Evolutionary conservation across 2,888 invertebrate genomes (phyloP).

Genomic region (Hemithea aestivaria): DNA sequence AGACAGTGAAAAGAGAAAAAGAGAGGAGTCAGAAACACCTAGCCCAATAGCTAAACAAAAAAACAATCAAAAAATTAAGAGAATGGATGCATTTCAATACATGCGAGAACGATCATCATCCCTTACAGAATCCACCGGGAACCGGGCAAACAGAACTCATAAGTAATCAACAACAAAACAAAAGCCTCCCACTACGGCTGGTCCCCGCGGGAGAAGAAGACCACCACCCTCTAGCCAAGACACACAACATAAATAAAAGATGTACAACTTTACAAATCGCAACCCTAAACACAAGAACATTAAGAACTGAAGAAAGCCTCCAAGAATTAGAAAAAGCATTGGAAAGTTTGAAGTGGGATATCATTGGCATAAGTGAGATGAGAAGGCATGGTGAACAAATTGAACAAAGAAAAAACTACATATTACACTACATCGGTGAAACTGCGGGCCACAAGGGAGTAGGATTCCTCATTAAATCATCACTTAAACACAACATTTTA

Average conservation of each 20-base stretch:
- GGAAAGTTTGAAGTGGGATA: constrained; percentile 12
- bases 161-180: background rate
- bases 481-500: constrained; percentile 2
- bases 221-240: constrained; percentile 10
- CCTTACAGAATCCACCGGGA: constrained; percentile 1
- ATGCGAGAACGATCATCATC: constrained; percentile 2
- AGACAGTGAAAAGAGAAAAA: constrained; percentile 1
- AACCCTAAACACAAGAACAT: constrained; percentile 10
- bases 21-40: background rate
- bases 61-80: background rate
- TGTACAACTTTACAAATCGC: constrained; percentile 5
- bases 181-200: constrained; percentile 11
- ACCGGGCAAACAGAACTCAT: constrained; percentile 1
- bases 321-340: constrained; percentile 13
- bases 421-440: constrained; percentile 14
- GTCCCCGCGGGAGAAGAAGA: background rate
- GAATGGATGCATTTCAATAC: constrained; percentile 2
- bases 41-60: background rate
- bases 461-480: too few relatives aligned
- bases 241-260: background rate
- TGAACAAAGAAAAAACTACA: constrained; percentile 6
- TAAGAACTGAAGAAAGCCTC: constrained; percentile 11
- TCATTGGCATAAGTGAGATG: constrained; percentile 6
- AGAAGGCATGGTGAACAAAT: constrained; percentile 4
- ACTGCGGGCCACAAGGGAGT: constrained; percentile 4